Evolutionary conservation across 1,140 invertebrate species (phyloP), one percentile per base, ranked within the genome.

Genomic region (Brachionus koreanus): DNA sequence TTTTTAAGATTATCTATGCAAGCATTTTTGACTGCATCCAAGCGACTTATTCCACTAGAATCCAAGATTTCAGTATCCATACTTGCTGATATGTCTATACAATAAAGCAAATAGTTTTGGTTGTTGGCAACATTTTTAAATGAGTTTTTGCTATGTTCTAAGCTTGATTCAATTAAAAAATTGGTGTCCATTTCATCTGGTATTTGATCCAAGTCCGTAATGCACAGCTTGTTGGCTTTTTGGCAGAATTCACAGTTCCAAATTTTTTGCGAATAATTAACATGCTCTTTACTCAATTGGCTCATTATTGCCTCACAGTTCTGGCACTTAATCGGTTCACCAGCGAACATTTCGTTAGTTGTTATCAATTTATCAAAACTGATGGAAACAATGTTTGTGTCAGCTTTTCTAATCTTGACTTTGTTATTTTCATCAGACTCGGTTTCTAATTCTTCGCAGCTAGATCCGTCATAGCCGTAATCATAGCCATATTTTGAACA

Each of bases 61-160:
- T 87, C 72, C 29, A 52, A 77, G 12, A 69, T 35, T 5, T 46
- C 67, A 6, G 42, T 39, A 2, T 82, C 65, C 86, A 87, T 87
- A 23, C 86, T 87, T 1, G 84, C 84, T 83, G 86, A 87, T 42
- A 87, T 85, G 72, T 87, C 87, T 82, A 87, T 85, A 83, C 86
- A 87, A 75, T 86, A 87, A 13, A 46, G 82, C 52, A 72, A 33
- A 42, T 69, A 79, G 46, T 82, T 85, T 65, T 83, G 83, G 9
- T 42, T 75, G 16, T 76, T 82, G 57, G 65, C 82, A 5, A 39
- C 12, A 13, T 35, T 37, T 29, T 69, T 33, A 0, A 19, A 65
- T 0, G 57, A 76, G 10, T 37, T 61, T 23, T 82, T 84, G 33
- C 63, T 19, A 63, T 83, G 43, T 19, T 81, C 25, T 86, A 61